Evolutionary conservation across 2,113 vertebrate species (phyloP), one percentile per base, ranked within the genome.

Genomic region (Entosphenus tridentatus): DNA sequence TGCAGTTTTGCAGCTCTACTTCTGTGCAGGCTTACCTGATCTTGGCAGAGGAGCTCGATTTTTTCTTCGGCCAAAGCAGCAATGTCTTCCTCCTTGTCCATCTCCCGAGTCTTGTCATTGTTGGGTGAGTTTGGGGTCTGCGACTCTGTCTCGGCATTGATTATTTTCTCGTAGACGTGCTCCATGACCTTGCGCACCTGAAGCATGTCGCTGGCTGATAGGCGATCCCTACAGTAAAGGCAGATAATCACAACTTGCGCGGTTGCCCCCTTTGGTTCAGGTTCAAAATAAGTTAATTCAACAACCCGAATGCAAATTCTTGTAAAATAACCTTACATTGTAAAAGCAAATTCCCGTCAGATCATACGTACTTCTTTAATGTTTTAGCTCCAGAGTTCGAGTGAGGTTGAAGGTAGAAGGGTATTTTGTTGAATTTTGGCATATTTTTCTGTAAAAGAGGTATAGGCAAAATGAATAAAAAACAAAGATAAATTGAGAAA

Each of bases 111-210:
- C 68, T 96, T 96, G 11, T 98, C 93, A 2, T 90, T 85, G 71
- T 95, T 86, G 73, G 89, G 86, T n/a, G 93, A 91, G 75, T 86
- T 89, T 8, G 89, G 90, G 71, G 89, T 89, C 79, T 98, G 93
- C 8, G 92, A 96, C 75, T 98, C 93, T 0, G 87, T 95, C 78
- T 98, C 92, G 76, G 96, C 75, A 77, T 93, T 98, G 39, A 97
- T 98, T 73, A 96, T 98, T 78, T 98, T 96, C 81, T 98, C 93
- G 56, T 98, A 96, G 3, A 98, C 92, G 0, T 98, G 93, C 68
- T 98, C 93, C 92, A 95, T 96, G 74, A 98, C 92, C 70, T 98
- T 98, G 58, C 92, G 82, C 73, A 98, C 93, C 73, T 98, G 93
- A 5, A 98, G 87, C 93, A 98, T 98, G 78, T 98, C 93, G 57